A percentile compares a stretch with the other conserved stretches of the same genome.
Conservation (phyloP, 1,140 invertebrate species). For the Bombus turneri region DNA sequence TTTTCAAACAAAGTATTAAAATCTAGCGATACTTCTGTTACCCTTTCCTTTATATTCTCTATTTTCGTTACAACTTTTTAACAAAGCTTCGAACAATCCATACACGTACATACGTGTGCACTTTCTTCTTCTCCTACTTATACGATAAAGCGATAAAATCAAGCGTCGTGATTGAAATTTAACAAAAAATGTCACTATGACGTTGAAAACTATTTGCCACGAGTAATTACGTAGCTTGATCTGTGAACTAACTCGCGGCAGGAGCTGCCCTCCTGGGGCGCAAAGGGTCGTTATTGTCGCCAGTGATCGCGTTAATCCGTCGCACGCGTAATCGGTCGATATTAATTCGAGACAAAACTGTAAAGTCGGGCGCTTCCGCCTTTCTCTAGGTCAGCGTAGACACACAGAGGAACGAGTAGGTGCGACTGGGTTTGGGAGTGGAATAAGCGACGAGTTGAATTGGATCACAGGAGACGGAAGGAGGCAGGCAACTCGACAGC, state of each 20-base stretch:
- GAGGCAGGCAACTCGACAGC: constrained; percentile 18
- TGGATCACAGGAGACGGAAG: neutral
- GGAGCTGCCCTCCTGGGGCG: constrained; percentile 9
- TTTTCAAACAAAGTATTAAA: neutral
- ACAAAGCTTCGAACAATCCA: neutral
- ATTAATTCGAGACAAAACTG: constrained; percentile 36
- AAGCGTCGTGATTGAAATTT: neutral
- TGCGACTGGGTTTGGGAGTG: neutral
- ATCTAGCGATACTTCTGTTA: neutral
- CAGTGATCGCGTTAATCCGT: constrained; percentile 55
- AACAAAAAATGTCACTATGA: neutral
- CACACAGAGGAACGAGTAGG: neutral
- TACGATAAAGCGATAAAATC: neutral
- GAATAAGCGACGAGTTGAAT: too few relatives aligned
- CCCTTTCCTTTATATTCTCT: neutral
- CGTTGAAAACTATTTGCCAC: neutral
- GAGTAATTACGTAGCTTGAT: constrained; percentile 10
- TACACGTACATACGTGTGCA: neutral
- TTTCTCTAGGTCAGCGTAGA: constrained; percentile 10
- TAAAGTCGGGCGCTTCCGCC: constrained; percentile 43
- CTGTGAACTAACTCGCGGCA: constrained; percentile 21
- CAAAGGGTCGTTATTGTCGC: constrained; percentile 52
- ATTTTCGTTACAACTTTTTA: neutral
- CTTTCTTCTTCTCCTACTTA: neutral
- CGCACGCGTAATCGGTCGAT: constrained; percentile 30